Conservation (phyloP, 2,888 invertebrate genomes). For the Boloria euphrosyne region DNA sequence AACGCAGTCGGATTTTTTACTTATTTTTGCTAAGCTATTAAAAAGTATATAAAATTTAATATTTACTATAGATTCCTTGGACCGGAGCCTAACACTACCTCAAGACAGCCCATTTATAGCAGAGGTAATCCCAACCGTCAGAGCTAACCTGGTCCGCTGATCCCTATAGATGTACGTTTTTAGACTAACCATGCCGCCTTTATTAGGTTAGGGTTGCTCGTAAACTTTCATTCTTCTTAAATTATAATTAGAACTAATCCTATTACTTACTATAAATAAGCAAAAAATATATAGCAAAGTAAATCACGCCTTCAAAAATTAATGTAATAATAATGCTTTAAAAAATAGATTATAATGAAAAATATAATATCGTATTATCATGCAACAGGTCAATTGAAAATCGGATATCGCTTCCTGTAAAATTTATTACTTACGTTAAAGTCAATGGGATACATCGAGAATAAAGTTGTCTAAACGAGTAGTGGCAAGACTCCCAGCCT, state of each 20-base stretch:
- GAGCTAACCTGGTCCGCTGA: constrained; percentile 47
- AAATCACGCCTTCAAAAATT: not conserved
- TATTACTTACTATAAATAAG: not conserved
- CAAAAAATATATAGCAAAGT: not conserved
- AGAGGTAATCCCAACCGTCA: constrained; percentile 54
- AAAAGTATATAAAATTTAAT: no score
- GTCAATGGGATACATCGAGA: constrained; percentile 35
- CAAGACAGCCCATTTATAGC: constrained; percentile 56
- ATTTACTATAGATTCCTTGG: constrained; percentile 23
- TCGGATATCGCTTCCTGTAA: constrained; percentile 5
- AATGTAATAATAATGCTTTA: not conserved
- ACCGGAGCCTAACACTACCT: constrained; percentile 38
- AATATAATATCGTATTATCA: not conserved
- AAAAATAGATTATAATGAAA: not conserved
- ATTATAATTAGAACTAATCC: constrained; percentile 7
- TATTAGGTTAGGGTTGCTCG: constrained; percentile 44
- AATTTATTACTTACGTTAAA: not conserved
- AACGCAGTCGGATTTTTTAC: no score
- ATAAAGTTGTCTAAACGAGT: constrained; percentile 66
- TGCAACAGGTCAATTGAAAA: constrained; percentile 9
- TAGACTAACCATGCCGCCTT: constrained; percentile 47
- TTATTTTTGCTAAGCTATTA: no score
- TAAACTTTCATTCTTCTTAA: constrained; percentile 23
- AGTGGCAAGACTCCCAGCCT: constrained; percentile 57
- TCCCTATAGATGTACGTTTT: constrained; percentile 52